phyloP scores from a whole-genome alignment of 1,140 invertebrate genomes.

The Leptonema lineaticorne region DNA sequence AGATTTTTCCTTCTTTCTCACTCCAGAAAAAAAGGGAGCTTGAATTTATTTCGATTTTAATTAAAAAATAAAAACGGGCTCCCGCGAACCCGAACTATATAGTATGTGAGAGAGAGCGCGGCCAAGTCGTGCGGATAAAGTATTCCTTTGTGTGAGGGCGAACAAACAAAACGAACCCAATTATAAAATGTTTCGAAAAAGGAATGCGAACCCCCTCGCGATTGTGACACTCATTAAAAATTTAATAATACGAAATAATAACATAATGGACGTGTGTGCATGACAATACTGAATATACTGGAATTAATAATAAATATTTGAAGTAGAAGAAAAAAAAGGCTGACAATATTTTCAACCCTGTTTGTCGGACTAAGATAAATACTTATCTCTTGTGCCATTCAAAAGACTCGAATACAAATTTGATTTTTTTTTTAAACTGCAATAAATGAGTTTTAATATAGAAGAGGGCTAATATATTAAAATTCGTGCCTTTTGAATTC shows the following conservation, averaged over 20 bases:
- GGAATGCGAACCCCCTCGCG: conserved; percentile 8
- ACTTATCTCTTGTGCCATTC: too few relatives aligned
- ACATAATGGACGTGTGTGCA: background rate
- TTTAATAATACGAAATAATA: conserved; percentile 16
- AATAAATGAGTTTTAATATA: too few relatives aligned
- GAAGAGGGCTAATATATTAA: too few relatives aligned
- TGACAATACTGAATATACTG: background rate
- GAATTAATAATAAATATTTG: too few relatives aligned
- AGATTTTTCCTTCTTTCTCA: too few relatives aligned
- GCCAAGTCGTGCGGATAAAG: conserved; percentile 21
- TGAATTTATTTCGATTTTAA: conserved; percentile 41
- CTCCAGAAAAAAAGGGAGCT: conserved; percentile 21
- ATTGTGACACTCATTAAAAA: conserved; percentile 24
- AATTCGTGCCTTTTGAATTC: too few relatives aligned
- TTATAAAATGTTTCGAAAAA: conserved; percentile 32
- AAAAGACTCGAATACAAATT: too few relatives aligned
- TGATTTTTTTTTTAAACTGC: too few relatives aligned
- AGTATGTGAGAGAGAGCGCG: conserved; percentile 16
- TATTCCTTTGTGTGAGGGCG: conserved; percentile 35
- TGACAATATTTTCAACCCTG: too few relatives aligned
- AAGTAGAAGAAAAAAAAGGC: conserved; percentile 85
- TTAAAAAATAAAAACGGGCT: conserved; percentile 36
- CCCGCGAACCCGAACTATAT: conserved; percentile 23
- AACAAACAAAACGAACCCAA: conserved; percentile 37
- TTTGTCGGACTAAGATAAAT: too few relatives aligned